Evolutionary conservation across 2,113 vertebrate genomes (phyloP).

Genomic region (Bujurquina vittata): DNA sequence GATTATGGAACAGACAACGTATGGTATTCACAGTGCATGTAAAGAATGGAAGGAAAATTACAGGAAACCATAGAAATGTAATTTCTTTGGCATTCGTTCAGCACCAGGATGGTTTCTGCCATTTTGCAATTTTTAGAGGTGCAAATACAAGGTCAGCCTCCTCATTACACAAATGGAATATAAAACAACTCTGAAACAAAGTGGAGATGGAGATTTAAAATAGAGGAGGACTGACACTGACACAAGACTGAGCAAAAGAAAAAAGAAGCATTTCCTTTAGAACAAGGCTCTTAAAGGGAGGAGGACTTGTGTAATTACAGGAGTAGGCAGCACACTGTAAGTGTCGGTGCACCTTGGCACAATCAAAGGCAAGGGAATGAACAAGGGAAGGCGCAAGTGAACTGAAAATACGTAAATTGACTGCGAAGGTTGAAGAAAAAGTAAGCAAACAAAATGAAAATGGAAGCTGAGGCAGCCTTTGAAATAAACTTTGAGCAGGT

Average conservation of each 20-base stretch:
- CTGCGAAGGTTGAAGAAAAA: conserved; percentile 6
- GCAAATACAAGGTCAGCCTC: conserved; percentile 56
- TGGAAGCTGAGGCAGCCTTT: conserved; percentile 8
- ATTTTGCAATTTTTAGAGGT: conserved; percentile 51
- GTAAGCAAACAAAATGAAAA: conserved; percentile 18
- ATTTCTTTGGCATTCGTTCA: conserved; percentile 37
- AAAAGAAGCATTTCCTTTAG: conserved; percentile 22
- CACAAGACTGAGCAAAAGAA: not conserved
- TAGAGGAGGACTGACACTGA: conserved; percentile 14
- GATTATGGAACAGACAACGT: conserved; percentile 14
- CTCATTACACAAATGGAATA: conserved; percentile 55
- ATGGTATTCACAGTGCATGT: conserved; percentile 3
- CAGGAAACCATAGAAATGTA: conserved; percentile 14
- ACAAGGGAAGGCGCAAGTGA: not conserved
- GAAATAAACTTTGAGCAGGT: conserved; percentile 34
- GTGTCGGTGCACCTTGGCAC: conserved; percentile 29
- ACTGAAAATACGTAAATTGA: conserved; percentile 4
- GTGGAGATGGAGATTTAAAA: conserved; percentile 47
- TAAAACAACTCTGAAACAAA: conserved; percentile 51
- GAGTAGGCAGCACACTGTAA: conserved; percentile 30
- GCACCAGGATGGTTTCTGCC: conserved; percentile 27
- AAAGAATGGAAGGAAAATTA: conserved; percentile 3
- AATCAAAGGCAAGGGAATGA: not conserved
- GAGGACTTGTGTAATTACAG: conserved; percentile 43
- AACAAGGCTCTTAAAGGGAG: conserved; percentile 47